Conservation (phyloP, 2,888 invertebrate species). For the Idaea dimidiata region DNA sequence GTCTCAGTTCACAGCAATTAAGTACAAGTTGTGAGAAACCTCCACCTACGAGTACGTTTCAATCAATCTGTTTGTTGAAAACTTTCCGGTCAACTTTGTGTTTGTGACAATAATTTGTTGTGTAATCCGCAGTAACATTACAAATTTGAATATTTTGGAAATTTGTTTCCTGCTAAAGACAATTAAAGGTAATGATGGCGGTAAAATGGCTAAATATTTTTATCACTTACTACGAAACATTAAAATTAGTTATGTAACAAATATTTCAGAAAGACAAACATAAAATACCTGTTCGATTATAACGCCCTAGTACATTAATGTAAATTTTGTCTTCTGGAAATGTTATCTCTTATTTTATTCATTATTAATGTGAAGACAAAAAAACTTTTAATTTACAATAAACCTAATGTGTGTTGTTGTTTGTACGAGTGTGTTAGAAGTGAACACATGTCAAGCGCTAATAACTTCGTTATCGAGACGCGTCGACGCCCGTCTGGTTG, state of each 20-base stretch:
- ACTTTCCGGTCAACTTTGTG: not conserved
- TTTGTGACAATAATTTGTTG: slow-evolving; percentile 4
- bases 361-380: too few species aligned
- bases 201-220: not conserved
- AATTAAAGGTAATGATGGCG: not conserved
- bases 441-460: not conserved
- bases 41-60: not conserved
- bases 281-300: too few species aligned
- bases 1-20: too few species aligned
- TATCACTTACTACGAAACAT: not conserved
- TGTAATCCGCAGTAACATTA: not conserved
- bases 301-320: too few species aligned
- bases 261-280: too few species aligned
- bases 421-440: not conserved
- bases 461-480: not conserved
- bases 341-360: too few species aligned
- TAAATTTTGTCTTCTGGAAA: too few species aligned
- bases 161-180: not conserved
- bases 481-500: too few species aligned
- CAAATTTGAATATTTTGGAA: not conserved
- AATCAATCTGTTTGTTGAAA: not conserved
- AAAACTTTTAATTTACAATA: too few species aligned
- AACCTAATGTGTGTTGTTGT: not conserved
- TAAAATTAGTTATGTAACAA: not conserved
- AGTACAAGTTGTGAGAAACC: not conserved